Evolutionary conservation across 2,888 invertebrate species (phyloP), one percentile per base, ranked within the genome.

Genomic region (Parnassius apollo): DNA sequence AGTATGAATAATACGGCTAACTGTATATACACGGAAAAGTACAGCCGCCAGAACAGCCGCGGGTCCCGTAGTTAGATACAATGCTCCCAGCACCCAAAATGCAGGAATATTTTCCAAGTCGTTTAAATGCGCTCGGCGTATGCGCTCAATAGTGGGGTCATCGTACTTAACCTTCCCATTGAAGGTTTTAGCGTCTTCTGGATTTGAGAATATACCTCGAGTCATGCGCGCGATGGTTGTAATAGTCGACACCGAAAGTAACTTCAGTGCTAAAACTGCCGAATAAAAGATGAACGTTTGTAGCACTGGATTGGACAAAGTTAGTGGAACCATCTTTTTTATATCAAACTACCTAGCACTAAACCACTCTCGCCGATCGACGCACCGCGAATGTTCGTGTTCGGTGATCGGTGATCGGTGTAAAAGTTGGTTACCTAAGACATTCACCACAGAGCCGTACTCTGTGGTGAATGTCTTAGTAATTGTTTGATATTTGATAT

Each of bases 31-130:
- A 42, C 94, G 78, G 76, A 90, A 90, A 51, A 91, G 76, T 9
- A 85, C 67, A 22, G 76, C 78, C 3, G 90, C 88, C 81, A 80
- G 84, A 18, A 78, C 77, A 0, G 70, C 75, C 2, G 69, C 80
- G 0, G 95, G 95, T 0, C 87, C 86, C 0, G 94, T 94, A 42
- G 93, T 85, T 62, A 94, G 75, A 83, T 94, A 96, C 62, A 94
- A 77, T 7, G 93, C 89, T 7, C 93, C 94, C 44, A 94, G 80
- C 12, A 94, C 72, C 78, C 94, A 91, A 77, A 95, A 96, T 1
- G 93, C 89, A 0, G 94, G 91, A 61, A 96, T 95, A 78, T 95
- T 96, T 82, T 95, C 95, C 80, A 95, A 76, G 77, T 96, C 95
- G 74, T 96, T 96, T 71, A 93, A 86, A 76, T 95, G 95, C 11